Base-by-base conservation (phyloP, 2,888 invertebrate genomes). In the Rhopalosiphum nymphaeae region DNA sequence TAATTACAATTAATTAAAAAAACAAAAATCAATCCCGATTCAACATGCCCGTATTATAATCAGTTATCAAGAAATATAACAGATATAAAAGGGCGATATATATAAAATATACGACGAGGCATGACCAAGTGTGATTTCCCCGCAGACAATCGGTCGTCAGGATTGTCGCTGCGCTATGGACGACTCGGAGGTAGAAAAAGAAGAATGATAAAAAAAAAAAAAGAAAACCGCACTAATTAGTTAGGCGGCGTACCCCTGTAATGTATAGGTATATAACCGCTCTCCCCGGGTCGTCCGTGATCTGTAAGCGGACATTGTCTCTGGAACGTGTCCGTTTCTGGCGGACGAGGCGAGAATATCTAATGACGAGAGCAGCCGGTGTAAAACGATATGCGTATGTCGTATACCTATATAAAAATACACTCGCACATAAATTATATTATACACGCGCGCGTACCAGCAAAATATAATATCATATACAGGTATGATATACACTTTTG, bases 1-100 rank as follows among this genome's bases (percentile, higher is more conserved):
- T 21, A 21, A 78, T 21, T 78, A 78, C 21, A 36, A 78, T 78
- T 36, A 78, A 78, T 78, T 78, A 36, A 67, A 67, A 67, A 67
- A n/a, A n/a, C n/a, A 29, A 61, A 61, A 67, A n/a, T 16, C 67
- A 36, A n/a, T 67, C 67, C 16, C 4, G 29, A n/a, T n/a, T 16
- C 21, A 36, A 21, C 21, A 42, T 26, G 78, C 7, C 78, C 36
- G 36, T 78, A 7, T 78, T 78, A 21, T 36, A 78, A 78, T 78
- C 78, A 25, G 78, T 78, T 36, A 78, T 42, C 36, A 21, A 26
- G 9, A 36, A 36, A 67, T 3, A 67, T 67, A 67, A 16, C 67
- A 67, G n/a, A 5, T 13, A 3, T n/a, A 11, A 0, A n/a, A 3
- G 2, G 21, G 16, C 16, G 0, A 53, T 53, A 53, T 0, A 0